These are phyloP conservation scores for Gobius niger DNA, from an alignment of 2,113 vertebrate species.

Conservation along the genomic window DNA sequence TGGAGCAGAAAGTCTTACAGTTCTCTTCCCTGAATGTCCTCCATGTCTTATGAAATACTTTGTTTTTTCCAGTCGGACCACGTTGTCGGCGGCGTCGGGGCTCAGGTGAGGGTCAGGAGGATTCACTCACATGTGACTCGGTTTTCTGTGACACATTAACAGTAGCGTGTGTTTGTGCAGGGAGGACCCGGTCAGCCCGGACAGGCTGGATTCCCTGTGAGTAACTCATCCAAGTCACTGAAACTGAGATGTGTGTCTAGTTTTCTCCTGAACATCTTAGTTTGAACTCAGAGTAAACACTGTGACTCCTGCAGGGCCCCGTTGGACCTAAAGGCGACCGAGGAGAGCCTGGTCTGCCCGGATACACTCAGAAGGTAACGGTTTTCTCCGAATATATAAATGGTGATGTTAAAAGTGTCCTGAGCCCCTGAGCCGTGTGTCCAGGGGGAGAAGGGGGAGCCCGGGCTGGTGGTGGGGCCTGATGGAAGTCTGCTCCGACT, in stretches of 20 bases:
- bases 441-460: constrained; percentile 80
- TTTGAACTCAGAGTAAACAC: not conserved
- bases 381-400: not conserved
- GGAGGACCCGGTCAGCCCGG: constrained; percentile 66
- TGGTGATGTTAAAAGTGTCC: not conserved
- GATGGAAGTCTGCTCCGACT: constrained; percentile 68
- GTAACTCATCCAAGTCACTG: constrained; percentile 43
- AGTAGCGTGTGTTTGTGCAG: constrained; percentile 44
- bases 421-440: not conserved
- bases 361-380: constrained; percentile 69
- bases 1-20: too few species aligned
- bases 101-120: constrained; percentile 49
- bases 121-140: too few species aligned
- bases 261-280: too few species aligned
- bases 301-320: constrained; percentile 64
- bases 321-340: constrained; percentile 76
- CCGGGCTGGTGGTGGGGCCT: constrained; percentile 71
- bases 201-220: constrained; percentile 79
- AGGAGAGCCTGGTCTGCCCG: constrained; percentile 67
- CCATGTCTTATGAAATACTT: not conserved
- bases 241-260: too few species aligned
- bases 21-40: too few species aligned
- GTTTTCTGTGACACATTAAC: too few species aligned
- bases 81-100: constrained; percentile 32
- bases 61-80: constrained; percentile 50